These are phyloP conservation scores for Tetragonula carbonaria DNA, from an alignment of 2,888 invertebrate species.

Conservation along the genomic window DNA sequence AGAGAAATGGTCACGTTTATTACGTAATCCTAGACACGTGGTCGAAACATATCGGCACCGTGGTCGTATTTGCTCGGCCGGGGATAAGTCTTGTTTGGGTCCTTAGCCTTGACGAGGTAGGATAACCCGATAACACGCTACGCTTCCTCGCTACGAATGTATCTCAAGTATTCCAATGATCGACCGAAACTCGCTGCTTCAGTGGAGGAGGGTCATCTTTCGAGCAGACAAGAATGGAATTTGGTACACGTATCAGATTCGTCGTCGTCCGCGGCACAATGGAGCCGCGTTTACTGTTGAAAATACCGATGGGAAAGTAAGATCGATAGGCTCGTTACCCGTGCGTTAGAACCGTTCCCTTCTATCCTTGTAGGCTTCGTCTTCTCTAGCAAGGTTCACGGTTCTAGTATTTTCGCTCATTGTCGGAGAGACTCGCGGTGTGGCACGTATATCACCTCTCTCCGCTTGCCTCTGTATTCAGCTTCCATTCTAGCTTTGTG, in stretches of 20 bases:
- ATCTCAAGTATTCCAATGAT: constrained; percentile 19
- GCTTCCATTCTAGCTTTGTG: constrained; percentile 64
- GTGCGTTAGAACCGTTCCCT: not conserved
- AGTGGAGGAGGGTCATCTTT: not conserved
- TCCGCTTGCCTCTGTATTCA: constrained; percentile 39
- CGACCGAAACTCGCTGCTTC: not conserved
- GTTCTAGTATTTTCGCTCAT: too few relatives aligned
- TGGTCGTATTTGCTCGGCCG: constrained; percentile 38
- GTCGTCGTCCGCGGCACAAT: not conserved
- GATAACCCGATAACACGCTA: not conserved
- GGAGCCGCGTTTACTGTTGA: not conserved
- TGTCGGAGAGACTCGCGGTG: too few relatives aligned
- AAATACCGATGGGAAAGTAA: too few relatives aligned
- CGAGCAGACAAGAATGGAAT: not conserved
- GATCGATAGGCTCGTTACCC: too few relatives aligned
- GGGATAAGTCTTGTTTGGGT: constrained; percentile 53
- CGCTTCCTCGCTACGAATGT: constrained; percentile 10
- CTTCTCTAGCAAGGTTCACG: constrained; percentile 16
- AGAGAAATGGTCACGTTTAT: constrained; percentile 38
- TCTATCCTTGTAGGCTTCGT: not conserved
- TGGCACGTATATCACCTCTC: constrained; percentile 3
- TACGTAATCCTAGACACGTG: constrained; percentile 54
- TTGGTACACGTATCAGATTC: not conserved
- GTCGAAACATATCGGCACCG: constrained; percentile 54
- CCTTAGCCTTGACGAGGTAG: constrained; percentile 34